Conservation (phyloP, 2,113 vertebrate species). For the Sander lucioperca region DNA sequence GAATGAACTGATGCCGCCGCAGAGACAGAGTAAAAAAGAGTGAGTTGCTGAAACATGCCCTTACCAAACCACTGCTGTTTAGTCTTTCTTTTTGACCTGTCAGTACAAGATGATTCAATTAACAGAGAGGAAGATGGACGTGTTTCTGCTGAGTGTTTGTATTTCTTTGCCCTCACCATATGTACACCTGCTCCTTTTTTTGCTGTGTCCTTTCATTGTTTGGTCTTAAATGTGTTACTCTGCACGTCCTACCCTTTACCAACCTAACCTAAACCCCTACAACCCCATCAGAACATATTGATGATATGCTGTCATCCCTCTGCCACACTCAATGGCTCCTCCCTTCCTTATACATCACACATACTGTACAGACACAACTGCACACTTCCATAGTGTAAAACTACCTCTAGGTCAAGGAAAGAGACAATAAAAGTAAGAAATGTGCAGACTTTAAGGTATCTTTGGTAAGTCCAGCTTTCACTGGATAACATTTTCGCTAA, state of each 20-base stretch:
- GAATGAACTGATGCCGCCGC: conserved; percentile 19
- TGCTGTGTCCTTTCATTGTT: conserved; percentile 17
- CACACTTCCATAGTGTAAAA: background rate
- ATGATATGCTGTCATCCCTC: conserved; percentile 45
- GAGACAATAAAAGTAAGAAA: background rate
- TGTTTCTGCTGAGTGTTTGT: conserved; percentile 32
- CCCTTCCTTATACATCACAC: background rate
- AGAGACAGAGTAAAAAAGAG: conserved; percentile 1
- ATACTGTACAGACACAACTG: background rate
- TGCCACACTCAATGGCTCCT: background rate
- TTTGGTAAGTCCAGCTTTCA: background rate
- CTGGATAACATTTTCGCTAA: background rate
- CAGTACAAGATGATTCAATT: conserved; percentile 27
- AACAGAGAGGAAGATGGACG: conserved; percentile 12
- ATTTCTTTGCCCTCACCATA: conserved; percentile 20
- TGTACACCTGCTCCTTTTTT: background rate
- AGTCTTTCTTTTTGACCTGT: conserved; percentile 40
- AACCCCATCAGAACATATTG: conserved; percentile 10
- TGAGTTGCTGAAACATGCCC: conserved; percentile 30
- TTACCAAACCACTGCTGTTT: conserved; percentile 11
- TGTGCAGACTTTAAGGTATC: background rate
- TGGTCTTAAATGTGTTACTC: conserved; percentile 6
- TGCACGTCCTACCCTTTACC: background rate
- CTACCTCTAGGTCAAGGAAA: background rate
- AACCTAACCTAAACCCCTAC: conserved; percentile 8